Evolutionary conservation across 92 coral and sea anemone genomes (phyloP), one percentile per base, ranked within the genome.

Genomic region (Actinernus sp.): DNA sequence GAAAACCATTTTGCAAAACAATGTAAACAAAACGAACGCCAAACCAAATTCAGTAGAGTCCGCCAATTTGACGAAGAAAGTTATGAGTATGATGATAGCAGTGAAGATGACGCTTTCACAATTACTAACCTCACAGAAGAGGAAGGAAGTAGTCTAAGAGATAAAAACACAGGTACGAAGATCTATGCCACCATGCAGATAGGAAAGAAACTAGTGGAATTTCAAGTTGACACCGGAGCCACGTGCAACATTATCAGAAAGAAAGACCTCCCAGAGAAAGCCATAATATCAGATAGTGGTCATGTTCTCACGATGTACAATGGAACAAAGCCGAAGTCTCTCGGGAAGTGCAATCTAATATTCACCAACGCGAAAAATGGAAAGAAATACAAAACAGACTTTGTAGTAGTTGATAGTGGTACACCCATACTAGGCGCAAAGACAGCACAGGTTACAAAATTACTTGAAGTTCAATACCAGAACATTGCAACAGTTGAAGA

Each of bases 301-400:
- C 37, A 56, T 17, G 50, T 69, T 0, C 64, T 68, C n/a, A 56
- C 26, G 33, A 69, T 69, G 77, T 56, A 36, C 11, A 69, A 69
- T 41, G 66, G 77, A 43, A 25, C 79, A 14, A 28, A 20, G 39
- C 57, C 59, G 79, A 25, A 24, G 63, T 8, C 79, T 48, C 16
- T 36, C 9, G 68, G 69, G 20, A 58, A 58, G 29, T 58, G 68
- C 26, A 8, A 41, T 11, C 18, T 58, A 38, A 5, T 24, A 32
- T 31, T 58, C 31, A 30, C 58, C 19, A 71, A 71, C 38, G 59
- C 79, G n/a, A 60, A 41, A 38, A 20, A 44, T 30, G 55, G 36
- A 13, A 28, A 49, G 41, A 41, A 73, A 49, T 49, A 73, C 37
- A 20, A 48, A 31, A 63, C 58, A 24, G 60, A 61, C 41, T 48